Evolutionary conservation across 1,140 invertebrate genomes (phyloP).

Genomic region (Nautilus pompilius): DNA sequence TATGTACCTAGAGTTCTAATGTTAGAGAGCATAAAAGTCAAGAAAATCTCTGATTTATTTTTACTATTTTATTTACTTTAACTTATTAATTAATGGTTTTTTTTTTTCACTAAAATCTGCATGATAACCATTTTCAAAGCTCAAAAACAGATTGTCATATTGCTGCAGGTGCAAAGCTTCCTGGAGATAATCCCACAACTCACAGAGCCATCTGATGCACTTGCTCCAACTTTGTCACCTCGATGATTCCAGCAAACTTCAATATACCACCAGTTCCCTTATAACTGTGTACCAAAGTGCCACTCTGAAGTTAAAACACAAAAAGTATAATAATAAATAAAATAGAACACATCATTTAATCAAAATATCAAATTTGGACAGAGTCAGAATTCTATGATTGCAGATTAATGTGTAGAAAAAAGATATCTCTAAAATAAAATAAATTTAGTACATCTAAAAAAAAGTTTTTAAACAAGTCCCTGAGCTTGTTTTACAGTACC

Average conservation of each 20-base stretch:
- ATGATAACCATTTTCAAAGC: background rate
- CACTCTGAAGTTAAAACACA: too few relatives aligned
- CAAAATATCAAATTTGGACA: too few relatives aligned
- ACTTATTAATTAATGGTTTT: background rate
- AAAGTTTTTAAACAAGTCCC: too few relatives aligned
- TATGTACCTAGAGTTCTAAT: background rate
- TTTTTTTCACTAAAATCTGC: background rate
- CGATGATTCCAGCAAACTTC: conserved; percentile 99
- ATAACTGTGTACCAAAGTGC: conserved; percentile 95
- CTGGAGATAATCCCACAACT: too few relatives aligned
- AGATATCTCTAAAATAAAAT: too few relatives aligned
- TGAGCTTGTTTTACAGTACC: too few relatives aligned
- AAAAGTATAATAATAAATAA: conserved; percentile 27
- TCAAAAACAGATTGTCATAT: background rate
- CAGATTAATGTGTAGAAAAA: too few relatives aligned
- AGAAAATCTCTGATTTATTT: background rate
- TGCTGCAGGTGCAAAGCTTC: too few relatives aligned
- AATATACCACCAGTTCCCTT: conserved; percentile 96
- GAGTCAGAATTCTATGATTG: too few relatives aligned
- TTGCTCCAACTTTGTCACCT: conserved; percentile 97
- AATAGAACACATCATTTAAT: too few relatives aligned
- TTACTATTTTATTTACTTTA: background rate
- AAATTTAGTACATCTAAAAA: too few relatives aligned
- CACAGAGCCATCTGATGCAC: conserved; percentile 95
- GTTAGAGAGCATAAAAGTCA: background rate